Percentiles rank a stretch among this genome's conserved stretches.
phyloP scores from a whole-genome alignment of 1,140 invertebrate species.

The Magallana ariakensis region DNA sequence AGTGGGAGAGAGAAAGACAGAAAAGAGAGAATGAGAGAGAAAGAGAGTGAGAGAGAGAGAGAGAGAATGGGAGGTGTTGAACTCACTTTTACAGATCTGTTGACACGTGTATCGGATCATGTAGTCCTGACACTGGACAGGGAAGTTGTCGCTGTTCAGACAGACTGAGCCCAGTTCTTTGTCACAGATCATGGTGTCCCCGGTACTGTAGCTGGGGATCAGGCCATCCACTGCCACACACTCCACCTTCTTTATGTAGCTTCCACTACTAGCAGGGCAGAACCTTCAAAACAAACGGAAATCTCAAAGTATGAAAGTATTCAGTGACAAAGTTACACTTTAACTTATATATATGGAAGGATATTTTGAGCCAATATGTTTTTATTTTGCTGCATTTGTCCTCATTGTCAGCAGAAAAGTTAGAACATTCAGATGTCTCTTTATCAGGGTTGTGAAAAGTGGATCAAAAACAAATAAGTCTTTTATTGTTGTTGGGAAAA shows the following conservation, averaged over 20 bases:
- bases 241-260: slow-evolving; percentile 52
- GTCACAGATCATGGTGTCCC: slow-evolving; percentile 54
- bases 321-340: no score
- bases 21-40: no score
- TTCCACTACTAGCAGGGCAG: slow-evolving; percentile 50
- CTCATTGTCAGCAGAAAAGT: no score
- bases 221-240: slow-evolving; percentile 54
- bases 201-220: slow-evolving; percentile 57
- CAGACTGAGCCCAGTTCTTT: slow-evolving; percentile 49
- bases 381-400: no score
- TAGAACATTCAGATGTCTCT: no score
- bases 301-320: not conserved
- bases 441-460: no score
- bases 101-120: slow-evolving; percentile 76
- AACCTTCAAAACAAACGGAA: slow-evolving; percentile 40
- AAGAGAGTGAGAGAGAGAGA: no score
- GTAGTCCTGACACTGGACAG: slow-evolving; percentile 73
- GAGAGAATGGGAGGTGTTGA: not conserved
- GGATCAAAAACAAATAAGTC: no score
- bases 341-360: no score
- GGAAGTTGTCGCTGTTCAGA: slow-evolving; percentile 51
- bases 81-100: slow-evolving; percentile 68
- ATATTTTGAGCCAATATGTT: no score
- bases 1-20: not conserved
- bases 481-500: no score